These are phyloP conservation scores for Stichodactyla helianthus DNA, from an alignment of 64 coral and sea anemone species.

Conservation along the genomic window DNA sequence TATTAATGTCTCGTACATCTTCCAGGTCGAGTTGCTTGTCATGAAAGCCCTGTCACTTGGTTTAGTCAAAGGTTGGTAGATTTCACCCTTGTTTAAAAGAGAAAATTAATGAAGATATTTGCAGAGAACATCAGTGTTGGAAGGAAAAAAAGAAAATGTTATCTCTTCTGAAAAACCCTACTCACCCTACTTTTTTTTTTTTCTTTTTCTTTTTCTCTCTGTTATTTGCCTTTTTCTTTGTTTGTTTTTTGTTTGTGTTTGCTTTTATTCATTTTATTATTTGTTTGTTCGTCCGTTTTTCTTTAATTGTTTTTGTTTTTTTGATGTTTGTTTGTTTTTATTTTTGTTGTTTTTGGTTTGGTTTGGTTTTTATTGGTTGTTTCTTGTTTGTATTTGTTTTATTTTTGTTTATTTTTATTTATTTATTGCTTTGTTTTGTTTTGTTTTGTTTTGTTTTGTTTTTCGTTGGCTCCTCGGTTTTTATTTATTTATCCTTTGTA, in stretches of 20 bases:
- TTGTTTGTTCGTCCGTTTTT: too few relatives aligned
- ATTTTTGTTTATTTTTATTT: too few relatives aligned
- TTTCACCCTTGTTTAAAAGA: not conserved
- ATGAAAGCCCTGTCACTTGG: conserved; percentile 98
- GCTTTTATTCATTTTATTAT: too few relatives aligned
- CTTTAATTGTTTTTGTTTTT: too few relatives aligned
- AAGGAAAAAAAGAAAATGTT: not conserved
- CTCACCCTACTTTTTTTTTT: not conserved
- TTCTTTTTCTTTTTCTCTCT: too few relatives aligned
- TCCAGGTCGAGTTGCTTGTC: conserved; percentile 90
- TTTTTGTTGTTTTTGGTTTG: not conserved
- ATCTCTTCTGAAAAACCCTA: not conserved
- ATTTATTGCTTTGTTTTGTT: too few relatives aligned
- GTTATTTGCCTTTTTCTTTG: too few relatives aligned
- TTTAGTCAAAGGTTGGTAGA: conserved; percentile 89
- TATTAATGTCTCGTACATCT: not conserved
- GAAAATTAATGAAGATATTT: not conserved
- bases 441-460: too few relatives aligned
- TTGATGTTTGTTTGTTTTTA: too few relatives aligned
- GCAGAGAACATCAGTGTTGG: not conserved
- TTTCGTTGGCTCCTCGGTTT: too few relatives aligned
- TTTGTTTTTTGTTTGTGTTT: not conserved
- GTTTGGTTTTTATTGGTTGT: not conserved
- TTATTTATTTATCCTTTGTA: too few relatives aligned
- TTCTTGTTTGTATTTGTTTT: not conserved